Conservation (phyloP, 2,113 vertebrate genomes). For the Fulmarus glacialis region DNA sequence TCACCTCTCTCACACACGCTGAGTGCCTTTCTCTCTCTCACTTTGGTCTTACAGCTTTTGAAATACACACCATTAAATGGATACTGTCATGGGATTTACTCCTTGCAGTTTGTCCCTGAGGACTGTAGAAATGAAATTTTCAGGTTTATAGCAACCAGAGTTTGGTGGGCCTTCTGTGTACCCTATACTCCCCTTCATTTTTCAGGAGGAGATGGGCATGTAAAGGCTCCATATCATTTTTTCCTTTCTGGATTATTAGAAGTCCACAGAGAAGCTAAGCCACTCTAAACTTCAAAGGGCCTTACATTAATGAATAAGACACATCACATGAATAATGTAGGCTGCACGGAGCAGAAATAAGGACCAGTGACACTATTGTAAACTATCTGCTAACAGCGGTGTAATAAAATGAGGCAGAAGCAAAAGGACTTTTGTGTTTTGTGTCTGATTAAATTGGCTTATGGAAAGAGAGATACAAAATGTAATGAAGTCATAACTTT, state of each 20-base stretch:
- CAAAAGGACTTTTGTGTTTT: neutral
- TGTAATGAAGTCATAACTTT: neutral
- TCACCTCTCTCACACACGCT: neutral
- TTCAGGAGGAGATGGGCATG: neutral
- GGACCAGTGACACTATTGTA: neutral
- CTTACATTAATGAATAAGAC: constrained; percentile 12
- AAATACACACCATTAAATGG: constrained; percentile 44
- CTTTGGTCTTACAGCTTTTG: neutral
- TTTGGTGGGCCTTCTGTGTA: neutral
- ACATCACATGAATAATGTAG: constrained; percentile 21
- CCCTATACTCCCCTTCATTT: neutral
- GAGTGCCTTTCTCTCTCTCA: neutral
- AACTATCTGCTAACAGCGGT: constrained; percentile 29
- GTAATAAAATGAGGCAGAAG: constrained; percentile 45
- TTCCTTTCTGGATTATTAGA: neutral
- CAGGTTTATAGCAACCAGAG: constrained; percentile 9
- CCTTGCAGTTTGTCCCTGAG: constrained; percentile 24
- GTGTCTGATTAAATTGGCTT: neutral
- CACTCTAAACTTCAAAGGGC: constrained; percentile 20
- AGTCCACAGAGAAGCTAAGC: constrained; percentile 4
- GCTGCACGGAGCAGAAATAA: neutral
- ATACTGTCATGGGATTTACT: constrained; percentile 33
- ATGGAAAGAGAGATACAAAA: neutral
- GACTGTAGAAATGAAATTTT: constrained; percentile 37
- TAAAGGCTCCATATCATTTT: neutral